Evolutionary conservation across 2,797 vertebrate genomes (phyloP), one percentile per base, ranked within the genome.

Genomic region (Danionella dracula): DNA sequence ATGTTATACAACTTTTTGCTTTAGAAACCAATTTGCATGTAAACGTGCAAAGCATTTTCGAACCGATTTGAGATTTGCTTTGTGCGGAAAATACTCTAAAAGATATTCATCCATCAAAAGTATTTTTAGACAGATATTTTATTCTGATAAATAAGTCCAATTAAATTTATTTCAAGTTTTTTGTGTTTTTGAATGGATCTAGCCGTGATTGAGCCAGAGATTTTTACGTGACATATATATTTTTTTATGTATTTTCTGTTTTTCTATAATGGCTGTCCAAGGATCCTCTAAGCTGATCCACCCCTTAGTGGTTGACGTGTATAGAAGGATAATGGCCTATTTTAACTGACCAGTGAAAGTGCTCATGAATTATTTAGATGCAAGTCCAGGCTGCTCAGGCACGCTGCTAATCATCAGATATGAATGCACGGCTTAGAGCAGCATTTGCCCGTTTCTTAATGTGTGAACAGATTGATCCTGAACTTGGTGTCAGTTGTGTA

Each of bases 331-430:
- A 90, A 90, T 88, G 83, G 85, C 79, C 78, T 71, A 71, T 76
- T 78, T 82, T 79, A 75, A 74, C 80, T 84, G 84, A 82, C 79
- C 73, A 76, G 81, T 82, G 85, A 90, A 89, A 89, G 88, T 85
- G 81, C 67, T 80, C 78, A 83, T 90, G 82, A 90, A 91, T 91
- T 83, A 89, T 86, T 90, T 78, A 91, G 78, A 44, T 41, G 2
- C 20, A 32, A 41, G 50, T 66, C 64, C 45, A 50, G 50, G 46
- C 57, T 56, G 49, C 55, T 73, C 37, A 40, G 48, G 5, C 27
- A 16, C 19, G 20, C 38, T 31, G 34, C 11, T 31, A 32, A 57
- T 68, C 57, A 62, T 38, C 35, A 35, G 8, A 67, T 42, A 73
- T 70, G 57, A 59, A 61, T 65, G 27, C 31, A 20, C 2, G 6